These are phyloP conservation scores for Silurus glanis DNA, from an alignment of 2,113 vertebrate genomes.

Conservation along the genomic window DNA sequence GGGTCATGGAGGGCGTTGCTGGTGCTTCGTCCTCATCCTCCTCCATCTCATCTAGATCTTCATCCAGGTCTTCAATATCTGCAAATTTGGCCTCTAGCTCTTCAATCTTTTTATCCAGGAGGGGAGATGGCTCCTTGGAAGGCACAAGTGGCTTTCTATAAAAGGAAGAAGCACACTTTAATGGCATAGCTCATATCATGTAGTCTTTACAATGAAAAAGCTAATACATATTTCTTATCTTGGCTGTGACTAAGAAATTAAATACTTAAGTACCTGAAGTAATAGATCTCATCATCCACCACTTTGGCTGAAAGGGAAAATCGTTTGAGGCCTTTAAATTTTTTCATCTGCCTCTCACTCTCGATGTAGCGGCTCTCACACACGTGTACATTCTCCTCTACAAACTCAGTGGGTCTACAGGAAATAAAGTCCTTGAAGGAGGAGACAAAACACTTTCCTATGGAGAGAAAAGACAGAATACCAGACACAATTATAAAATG, in stretches of 20 bases:
- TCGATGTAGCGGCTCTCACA: constrained; percentile 98
- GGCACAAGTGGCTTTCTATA: constrained; percentile 90
- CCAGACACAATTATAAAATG: not conserved
- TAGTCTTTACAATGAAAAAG: no score
- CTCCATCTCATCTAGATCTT: constrained; percentile 92
- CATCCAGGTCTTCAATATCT: constrained; percentile 84
- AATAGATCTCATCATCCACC: constrained; percentile 94
- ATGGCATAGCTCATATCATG: no score
- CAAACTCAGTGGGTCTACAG: constrained; percentile 91
- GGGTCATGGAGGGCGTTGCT: constrained; percentile 85
- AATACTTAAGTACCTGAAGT: constrained; percentile 84
- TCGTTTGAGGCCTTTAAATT: constrained; percentile 94
- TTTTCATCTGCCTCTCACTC: constrained; percentile 95
- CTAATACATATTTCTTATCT: no score
- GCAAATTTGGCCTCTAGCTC: constrained; percentile 96
- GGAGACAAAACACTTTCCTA: constrained; percentile 93
- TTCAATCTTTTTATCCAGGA: constrained; percentile 94
- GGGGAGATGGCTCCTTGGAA: constrained; percentile 92
- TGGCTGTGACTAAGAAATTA: no score
- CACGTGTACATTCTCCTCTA: constrained; percentile 88
- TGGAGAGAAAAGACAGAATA: constrained; percentile 45
- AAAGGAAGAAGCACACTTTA: not conserved
- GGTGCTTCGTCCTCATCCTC: constrained; percentile 89
- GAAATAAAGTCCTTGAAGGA: constrained; percentile 98
- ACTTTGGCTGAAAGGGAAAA: constrained; percentile 97